Percentiles rank a stretch among this genome's conserved stretches.
phyloP scores from a whole-genome alignment of 2,113 vertebrate species.

The Tetrao urogallus region DNA sequence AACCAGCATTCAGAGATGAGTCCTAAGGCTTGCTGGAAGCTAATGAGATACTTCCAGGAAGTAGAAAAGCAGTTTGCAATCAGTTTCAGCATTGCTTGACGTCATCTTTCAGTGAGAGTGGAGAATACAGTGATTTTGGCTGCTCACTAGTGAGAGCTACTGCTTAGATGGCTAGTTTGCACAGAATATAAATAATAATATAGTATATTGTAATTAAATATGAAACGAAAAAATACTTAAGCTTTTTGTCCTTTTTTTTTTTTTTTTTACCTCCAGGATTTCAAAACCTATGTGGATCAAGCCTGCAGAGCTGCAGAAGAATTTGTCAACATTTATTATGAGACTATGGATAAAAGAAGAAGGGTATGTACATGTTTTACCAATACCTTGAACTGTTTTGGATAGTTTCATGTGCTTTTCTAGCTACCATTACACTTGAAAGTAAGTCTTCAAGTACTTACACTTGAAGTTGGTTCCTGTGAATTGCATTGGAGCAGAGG shows the following conservation, averaged over 20 bases:
- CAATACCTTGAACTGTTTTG: not conserved
- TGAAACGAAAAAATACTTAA: not conserved
- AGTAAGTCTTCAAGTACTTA: not conserved
- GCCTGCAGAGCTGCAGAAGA: conserved; percentile 96
- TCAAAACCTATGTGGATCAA: conserved; percentile 92
- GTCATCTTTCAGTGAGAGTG: not conserved
- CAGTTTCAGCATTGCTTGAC: not conserved
- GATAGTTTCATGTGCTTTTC: not conserved
- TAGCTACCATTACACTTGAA: not conserved
- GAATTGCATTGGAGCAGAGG: not conserved
- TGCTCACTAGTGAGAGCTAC: not conserved
- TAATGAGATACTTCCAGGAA: not conserved
- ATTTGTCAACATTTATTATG: conserved; percentile 96
- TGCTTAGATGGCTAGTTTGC: not conserved
- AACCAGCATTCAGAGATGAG: not conserved
- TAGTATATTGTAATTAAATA: not conserved
- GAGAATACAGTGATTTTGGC: not conserved
- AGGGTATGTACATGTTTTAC: conserved; percentile 77
- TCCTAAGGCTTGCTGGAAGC: not conserved
- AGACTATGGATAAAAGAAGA: conserved; percentile 96
- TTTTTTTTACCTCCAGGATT: conserved; percentile 79
- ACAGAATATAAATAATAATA: not conserved
- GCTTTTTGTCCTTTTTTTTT: not conserved
- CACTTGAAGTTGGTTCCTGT: fast-evolving
- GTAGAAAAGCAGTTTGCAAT: not conserved